phyloP scores from a whole-genome alignment of 1,140 invertebrate genomes.

The Stegodyphus dumicola region DNA sequence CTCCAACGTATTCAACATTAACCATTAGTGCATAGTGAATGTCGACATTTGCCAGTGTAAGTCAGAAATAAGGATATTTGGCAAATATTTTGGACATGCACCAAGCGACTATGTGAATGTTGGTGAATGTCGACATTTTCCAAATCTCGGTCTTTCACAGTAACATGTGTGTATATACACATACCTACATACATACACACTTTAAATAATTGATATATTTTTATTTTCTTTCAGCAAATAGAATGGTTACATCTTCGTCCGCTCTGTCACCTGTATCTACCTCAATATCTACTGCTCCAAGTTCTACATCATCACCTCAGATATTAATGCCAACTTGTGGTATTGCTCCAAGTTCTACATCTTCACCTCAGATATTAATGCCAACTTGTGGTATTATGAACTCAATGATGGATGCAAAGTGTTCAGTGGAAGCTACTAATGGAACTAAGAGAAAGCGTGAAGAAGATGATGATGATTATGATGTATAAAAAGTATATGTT shows the following conservation, averaged over 20 bases:
- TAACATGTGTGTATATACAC: no score
- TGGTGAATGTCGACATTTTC: no score
- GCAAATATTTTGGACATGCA: no score
- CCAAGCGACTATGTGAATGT: no score
- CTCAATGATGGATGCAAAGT: no score
- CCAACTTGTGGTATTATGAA: not conserved
- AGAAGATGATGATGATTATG: constrained; percentile 37
- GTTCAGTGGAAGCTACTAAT: not conserved
- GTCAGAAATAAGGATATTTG: no score
- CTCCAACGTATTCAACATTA: no score
- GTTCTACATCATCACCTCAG: not conserved
- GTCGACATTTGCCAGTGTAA: no score
- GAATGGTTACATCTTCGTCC: not conserved
- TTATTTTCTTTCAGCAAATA: not conserved
- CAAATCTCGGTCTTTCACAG: no score
- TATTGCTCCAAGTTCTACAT: not conserved
- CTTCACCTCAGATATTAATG: constrained; percentile 17
- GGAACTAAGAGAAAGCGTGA: not conserved
- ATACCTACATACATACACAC: no score
- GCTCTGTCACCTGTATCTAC: not conserved
- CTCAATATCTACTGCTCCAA: not conserved
- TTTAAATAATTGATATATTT: not conserved
- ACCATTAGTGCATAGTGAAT: no score
- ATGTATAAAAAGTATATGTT: not conserved
- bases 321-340: constrained; percentile 13